phyloP scores from a whole-genome alignment of 2,888 invertebrate species.

The Nomada fucata region DNA sequence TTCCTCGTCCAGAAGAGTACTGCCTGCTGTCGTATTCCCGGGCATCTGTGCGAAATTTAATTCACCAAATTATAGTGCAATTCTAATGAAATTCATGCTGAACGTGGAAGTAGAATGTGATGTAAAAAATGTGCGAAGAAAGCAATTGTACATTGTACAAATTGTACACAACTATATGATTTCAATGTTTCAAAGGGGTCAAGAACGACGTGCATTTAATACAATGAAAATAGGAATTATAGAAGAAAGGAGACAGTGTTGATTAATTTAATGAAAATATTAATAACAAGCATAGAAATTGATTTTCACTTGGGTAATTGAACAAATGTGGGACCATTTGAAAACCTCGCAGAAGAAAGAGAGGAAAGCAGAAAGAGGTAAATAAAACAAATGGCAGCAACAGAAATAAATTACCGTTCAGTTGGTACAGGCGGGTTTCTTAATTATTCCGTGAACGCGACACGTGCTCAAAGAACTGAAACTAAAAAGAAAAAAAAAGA shows the following conservation, averaged over 20 bases:
- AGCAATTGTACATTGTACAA: no score
- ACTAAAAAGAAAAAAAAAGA: constrained; percentile 26
- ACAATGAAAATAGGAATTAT: no score
- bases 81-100: not conserved
- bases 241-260: no score
- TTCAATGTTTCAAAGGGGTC: no score
- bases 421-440: not conserved
- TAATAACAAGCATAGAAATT: not conserved
- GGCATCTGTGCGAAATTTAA: constrained; percentile 72
- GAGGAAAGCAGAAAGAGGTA: not conserved
- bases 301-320: no score
- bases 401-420: constrained; percentile 33
- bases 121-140: no score
- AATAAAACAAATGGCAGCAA: not conserved
- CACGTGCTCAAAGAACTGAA: constrained; percentile 19
- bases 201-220: no score
- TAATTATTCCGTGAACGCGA: constrained; percentile 7
- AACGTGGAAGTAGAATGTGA: not conserved
- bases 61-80: not conserved
- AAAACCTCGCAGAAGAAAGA: not conserved
- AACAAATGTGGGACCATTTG: no score
- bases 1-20: constrained; percentile 76
- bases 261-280: no score
- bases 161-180: no score
- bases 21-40: constrained; percentile 77